phyloP scores from a whole-genome alignment of 2,888 invertebrate genomes.

The Melinaea marsaeus region DNA sequence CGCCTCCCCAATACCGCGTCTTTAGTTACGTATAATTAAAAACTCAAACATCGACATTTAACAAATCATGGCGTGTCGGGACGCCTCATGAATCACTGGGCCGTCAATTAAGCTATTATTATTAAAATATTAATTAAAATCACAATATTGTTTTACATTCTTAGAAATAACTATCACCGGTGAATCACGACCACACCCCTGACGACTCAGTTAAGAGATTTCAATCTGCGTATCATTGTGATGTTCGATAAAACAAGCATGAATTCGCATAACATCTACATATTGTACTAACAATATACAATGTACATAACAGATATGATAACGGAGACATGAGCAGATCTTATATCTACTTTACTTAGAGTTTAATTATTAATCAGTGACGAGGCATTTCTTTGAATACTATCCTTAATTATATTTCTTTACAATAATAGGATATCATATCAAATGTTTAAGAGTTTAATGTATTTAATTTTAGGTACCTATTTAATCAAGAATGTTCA shows the following conservation, averaged over 20 bases:
- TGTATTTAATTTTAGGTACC: no score
- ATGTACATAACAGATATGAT: slow-evolving; percentile 46
- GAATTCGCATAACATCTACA: slow-evolving; percentile 52
- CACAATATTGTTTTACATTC: slow-evolving; percentile 56
- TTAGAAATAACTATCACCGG: slow-evolving; percentile 53
- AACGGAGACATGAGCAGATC: slow-evolving; percentile 45
- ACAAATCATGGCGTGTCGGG: slow-evolving; percentile 59
- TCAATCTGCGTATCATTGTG: slow-evolving; percentile 61
- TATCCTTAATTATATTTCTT: slow-evolving; percentile 29
- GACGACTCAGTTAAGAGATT: slow-evolving; percentile 63
- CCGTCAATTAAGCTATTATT: slow-evolving; percentile 69
- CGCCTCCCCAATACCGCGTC: slow-evolving; percentile 66
- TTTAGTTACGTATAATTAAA: slow-evolving; percentile 75
- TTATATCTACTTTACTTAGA: slow-evolving; percentile 42
- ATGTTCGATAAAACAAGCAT: slow-evolving; percentile 57
- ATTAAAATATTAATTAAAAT: slow-evolving; percentile 55
- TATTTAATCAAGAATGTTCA: no score
- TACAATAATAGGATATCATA: no score
- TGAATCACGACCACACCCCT: slow-evolving; percentile 67
- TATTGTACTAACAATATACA: slow-evolving; percentile 51
- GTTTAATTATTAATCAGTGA: slow-evolving; percentile 73
- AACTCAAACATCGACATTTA: slow-evolving; percentile 72
- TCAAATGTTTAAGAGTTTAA: no score
- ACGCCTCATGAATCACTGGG: slow-evolving; percentile 60
- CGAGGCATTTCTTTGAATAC: slow-evolving; percentile 50